A percentile compares a stretch with the other conserved stretches of the same genome.
Evolutionary conservation across 1,140 invertebrate genomes (phyloP).

Genomic region (Pseudomyrmex concolor): DNA sequence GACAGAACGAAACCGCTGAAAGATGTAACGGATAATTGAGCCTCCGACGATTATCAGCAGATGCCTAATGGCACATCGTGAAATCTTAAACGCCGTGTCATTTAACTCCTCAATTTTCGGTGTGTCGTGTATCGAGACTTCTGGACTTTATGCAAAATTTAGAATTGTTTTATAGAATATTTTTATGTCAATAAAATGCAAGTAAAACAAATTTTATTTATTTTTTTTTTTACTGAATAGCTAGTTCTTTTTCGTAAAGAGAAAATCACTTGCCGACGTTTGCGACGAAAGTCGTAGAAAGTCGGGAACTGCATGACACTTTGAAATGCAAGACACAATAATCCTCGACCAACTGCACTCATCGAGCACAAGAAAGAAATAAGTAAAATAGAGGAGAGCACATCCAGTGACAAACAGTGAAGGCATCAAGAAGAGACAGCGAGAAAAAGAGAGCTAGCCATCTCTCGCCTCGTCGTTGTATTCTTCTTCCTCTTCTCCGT

Average conservation of each 20-base stretch:
- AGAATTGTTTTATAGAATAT: neutral
- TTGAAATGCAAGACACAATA: constrained; percentile 1
- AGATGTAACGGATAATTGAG: constrained; percentile 41
- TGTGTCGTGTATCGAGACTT: neutral
- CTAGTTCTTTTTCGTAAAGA: neutral
- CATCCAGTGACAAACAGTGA: constrained; percentile 49
- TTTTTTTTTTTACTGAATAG: too few relatives aligned
- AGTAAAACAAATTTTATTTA: too few relatives aligned
- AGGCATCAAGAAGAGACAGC: constrained; percentile 8
- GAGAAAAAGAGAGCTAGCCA: constrained; percentile 39
- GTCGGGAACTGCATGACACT: constrained; percentile 4
- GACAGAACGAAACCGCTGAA: neutral
- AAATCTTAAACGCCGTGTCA: constrained; percentile 24
- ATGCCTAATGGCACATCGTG: constrained; percentile 22
- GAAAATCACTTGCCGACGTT: neutral
- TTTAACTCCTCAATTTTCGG: neutral
- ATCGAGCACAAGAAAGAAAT: constrained; percentile 28
- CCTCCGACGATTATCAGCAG: constrained; percentile 8
- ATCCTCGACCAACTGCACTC: constrained; percentile 1
- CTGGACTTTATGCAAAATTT: neutral
- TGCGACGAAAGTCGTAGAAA: neutral
- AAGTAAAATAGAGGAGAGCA: constrained; percentile 38
- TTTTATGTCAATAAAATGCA: neutral
- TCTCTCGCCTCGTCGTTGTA: constrained; percentile 22
- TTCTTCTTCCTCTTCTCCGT: constrained; percentile 31